Evolutionary conservation across 2,888 invertebrate genomes (phyloP).

Genomic region (Diogma glabrata): DNA sequence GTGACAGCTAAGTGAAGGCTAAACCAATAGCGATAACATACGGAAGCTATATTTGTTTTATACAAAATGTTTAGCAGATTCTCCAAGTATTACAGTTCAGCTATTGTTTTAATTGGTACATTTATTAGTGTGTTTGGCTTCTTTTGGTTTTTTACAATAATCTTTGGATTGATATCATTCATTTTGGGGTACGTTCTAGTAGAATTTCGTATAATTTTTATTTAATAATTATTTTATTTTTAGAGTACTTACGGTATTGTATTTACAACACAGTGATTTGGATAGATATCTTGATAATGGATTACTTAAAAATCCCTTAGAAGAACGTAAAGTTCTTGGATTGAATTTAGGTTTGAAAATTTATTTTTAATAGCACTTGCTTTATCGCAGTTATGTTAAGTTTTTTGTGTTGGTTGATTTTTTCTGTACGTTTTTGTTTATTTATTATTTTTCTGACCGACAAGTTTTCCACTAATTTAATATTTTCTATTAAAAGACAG

Average conservation of each 20-base stretch:
- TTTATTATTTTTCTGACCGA: not conserved
- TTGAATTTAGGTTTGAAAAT: conserved; percentile 15
- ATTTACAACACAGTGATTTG: conserved; percentile 14
- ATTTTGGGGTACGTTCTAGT: conserved; percentile 11
- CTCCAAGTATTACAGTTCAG: conserved; percentile 11
- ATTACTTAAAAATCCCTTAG: conserved; percentile 12
- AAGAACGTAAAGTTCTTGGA: conserved; percentile 13
- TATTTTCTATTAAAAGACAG: not conserved
- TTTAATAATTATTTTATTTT: conserved; percentile 4
- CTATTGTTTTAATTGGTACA: conserved; percentile 12
- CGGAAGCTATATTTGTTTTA: no score
- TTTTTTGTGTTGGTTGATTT: not conserved
- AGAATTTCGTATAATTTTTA: not conserved
- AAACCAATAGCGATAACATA: no score
- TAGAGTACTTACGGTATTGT: conserved; percentile 13
- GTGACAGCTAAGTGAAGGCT: no score
- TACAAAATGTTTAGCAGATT: no score
- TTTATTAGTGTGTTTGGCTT: conserved; percentile 14
- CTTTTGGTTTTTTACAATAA: conserved; percentile 9
- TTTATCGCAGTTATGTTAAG: no score
- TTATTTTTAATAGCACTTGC: not conserved
- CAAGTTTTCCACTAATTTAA: not conserved
- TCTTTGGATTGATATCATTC: conserved; percentile 12
- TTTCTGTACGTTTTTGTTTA: not conserved
- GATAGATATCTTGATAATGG: conserved; percentile 13